phyloP scores from a whole-genome alignment of 1,140 invertebrate species.

The Pseudomyrmex concolor region DNA sequence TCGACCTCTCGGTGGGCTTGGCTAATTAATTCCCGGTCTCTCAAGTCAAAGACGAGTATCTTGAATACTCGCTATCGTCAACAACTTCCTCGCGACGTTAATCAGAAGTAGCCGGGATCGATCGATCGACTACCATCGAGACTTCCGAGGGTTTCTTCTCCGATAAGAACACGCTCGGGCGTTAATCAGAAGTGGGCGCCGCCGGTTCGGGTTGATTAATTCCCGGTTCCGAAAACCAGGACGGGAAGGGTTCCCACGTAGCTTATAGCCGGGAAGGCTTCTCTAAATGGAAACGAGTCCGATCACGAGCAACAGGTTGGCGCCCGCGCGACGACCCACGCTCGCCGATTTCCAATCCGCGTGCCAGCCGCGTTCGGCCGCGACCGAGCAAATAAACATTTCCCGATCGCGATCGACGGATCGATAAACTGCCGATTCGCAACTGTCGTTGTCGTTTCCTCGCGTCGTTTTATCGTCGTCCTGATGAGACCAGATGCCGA shows the following conservation, averaged over 20 bases:
- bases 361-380: conserved; percentile 64
- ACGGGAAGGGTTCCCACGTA: conserved; percentile 48
- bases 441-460: conserved; percentile 22
- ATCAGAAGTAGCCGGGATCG: conserved; percentile 21
- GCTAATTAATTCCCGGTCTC: conserved; percentile 35
- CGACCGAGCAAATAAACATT: conserved; percentile 56
- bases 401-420: conserved; percentile 60
- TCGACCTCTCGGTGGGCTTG: not conserved
- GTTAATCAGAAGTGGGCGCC: conserved; percentile 53
- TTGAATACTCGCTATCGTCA: conserved; percentile 27
- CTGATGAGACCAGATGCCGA: conserved; percentile 42
- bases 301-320: conserved; percentile 85
- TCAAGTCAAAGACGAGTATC: conserved; percentile 30
- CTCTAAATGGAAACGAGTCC: conserved; percentile 78
- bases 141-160: conserved; percentile 1
- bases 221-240: conserved; percentile 50
- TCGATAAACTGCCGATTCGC: conserved; percentile 67
- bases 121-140: not conserved
- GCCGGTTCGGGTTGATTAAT: conserved; percentile 60
- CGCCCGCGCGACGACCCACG: conserved; percentile 81
- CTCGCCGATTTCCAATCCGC: conserved; percentile 79
- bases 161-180: conserved; percentile 1
- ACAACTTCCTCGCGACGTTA: conserved; percentile 24
- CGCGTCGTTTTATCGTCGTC: conserved; percentile 57
- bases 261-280: conserved; percentile 39